phyloP scores from a whole-genome alignment of 2,113 vertebrate species.

The Mus spicilegus region DNA sequence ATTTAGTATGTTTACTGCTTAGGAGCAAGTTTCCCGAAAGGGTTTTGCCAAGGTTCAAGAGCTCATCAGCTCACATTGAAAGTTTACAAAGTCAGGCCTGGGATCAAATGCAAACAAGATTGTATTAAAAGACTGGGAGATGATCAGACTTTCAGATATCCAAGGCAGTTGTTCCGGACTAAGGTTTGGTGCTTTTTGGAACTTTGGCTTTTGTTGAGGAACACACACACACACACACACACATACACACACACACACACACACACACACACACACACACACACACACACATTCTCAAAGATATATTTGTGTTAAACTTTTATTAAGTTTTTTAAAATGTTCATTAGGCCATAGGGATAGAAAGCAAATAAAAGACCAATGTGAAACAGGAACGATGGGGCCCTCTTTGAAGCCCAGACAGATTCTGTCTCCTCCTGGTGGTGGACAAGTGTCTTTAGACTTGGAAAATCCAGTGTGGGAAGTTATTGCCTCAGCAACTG shows the following conservation, averaged over 20 bases:
- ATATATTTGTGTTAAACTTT: not conserved
- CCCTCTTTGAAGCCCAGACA: not conserved
- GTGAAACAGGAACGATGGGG: not conserved
- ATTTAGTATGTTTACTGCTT: slow-evolving; percentile 31
- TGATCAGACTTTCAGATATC: not conserved
- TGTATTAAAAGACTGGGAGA: not conserved
- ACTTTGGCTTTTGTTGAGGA: not conserved
- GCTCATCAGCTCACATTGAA: not conserved
- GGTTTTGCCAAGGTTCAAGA: not conserved
- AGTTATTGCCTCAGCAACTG: not conserved
- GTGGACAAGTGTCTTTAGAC: not conserved
- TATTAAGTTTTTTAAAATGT: slow-evolving; percentile 4
- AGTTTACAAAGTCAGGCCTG: not conserved
- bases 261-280: not conserved
- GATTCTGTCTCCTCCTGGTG: not conserved
- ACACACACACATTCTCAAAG: not conserved
- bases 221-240: not conserved
- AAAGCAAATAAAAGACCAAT: not conserved
- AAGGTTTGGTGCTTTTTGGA: not conserved
- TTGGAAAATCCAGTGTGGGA: not conserved
- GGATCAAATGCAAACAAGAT: not conserved
- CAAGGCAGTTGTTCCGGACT: not conserved
- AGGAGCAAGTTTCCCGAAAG: slow-evolving; percentile 2
- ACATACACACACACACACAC: not conserved
- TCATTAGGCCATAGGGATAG: not conserved